These are phyloP conservation scores for Denticeps clupeoides DNA, from an alignment of 2,797 vertebrate species.

Conservation along the genomic window DNA sequence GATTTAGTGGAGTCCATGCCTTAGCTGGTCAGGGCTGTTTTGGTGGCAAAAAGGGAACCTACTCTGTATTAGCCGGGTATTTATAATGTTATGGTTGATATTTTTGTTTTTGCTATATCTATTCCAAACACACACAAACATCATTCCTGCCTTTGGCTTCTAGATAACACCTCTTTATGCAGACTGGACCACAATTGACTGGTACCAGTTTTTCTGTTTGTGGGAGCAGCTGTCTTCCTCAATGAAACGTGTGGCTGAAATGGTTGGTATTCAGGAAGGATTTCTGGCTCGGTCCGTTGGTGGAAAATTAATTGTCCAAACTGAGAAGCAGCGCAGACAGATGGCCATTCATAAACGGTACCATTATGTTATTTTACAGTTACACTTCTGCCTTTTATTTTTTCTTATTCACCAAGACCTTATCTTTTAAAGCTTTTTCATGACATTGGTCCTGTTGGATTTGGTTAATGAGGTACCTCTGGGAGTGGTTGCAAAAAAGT, in stretches of 20 bases:
- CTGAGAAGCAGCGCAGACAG: slow-evolving; percentile 84
- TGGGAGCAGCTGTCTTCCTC: slow-evolving; percentile 88
- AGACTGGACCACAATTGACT: slow-evolving; percentile 90
- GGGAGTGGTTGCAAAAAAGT: slow-evolving; percentile 76
- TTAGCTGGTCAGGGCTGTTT: too few relatives aligned
- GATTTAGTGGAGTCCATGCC: too few relatives aligned
- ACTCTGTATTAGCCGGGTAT: too few relatives aligned
- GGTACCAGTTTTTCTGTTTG: slow-evolving; percentile 93
- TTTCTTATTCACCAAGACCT: not conserved
- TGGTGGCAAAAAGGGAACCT: too few relatives aligned
- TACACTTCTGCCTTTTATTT: too few relatives aligned
- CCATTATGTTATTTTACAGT: too few relatives aligned
- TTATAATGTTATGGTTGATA: too few relatives aligned
- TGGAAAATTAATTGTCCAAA: slow-evolving; percentile 77
- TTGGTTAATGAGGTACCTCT: slow-evolving; percentile 85
- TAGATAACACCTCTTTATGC: slow-evolving; percentile 89
- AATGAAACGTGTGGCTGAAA: slow-evolving; percentile 89
- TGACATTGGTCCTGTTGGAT: slow-evolving; percentile 85
- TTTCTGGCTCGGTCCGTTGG: slow-evolving; percentile 86
- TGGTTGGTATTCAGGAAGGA: slow-evolving; percentile 91
- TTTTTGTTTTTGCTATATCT: too few relatives aligned
- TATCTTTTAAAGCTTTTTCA: slow-evolving; percentile 74
- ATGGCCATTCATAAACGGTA: slow-evolving; percentile 95
- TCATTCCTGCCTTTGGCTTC: too few relatives aligned
- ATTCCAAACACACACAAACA: too few relatives aligned